Evolutionary conservation across 2,888 invertebrate species (phyloP).

Genomic region (Lepidocyrtinus sp.): DNA sequence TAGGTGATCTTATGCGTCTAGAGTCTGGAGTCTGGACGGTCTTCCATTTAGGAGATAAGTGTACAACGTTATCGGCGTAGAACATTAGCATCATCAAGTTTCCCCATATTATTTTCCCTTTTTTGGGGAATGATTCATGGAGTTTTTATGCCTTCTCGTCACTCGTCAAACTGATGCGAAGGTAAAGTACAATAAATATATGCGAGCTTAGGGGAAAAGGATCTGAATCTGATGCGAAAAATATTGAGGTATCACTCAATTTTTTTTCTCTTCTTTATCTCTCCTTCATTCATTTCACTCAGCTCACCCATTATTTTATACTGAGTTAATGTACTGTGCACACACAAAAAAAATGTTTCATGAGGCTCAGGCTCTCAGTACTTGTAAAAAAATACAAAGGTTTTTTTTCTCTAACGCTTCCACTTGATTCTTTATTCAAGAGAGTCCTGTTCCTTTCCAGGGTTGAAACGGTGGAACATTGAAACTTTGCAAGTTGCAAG

Average conservation of each 20-base stretch:
- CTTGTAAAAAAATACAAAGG: too few relatives aligned
- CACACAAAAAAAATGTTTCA: neutral
- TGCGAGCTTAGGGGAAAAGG: neutral
- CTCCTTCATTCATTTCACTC: conserved; percentile 24
- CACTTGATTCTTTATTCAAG: too few relatives aligned
- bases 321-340: conserved; percentile 53
- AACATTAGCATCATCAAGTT: too few relatives aligned
- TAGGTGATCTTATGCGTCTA: too few relatives aligned
- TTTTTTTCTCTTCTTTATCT: conserved; percentile 7
- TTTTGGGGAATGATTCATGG: neutral
- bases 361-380: neutral
- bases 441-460: too few relatives aligned
- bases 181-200: neutral
- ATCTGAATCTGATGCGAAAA: conserved; percentile 28
- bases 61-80: too few relatives aligned
- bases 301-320: conserved; percentile 30
- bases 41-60: too few relatives aligned
- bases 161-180: conserved; percentile 47
- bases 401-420: too few relatives aligned
- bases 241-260: conserved; percentile 25
- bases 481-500: too few relatives aligned
- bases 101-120: too few relatives aligned
- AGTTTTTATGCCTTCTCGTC: conserved; percentile 34
- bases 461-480: too few relatives aligned
- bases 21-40: too few relatives aligned